These are phyloP conservation scores for Crocallis elinguaria DNA, from an alignment of 2,888 invertebrate species.

Conservation along the genomic window DNA sequence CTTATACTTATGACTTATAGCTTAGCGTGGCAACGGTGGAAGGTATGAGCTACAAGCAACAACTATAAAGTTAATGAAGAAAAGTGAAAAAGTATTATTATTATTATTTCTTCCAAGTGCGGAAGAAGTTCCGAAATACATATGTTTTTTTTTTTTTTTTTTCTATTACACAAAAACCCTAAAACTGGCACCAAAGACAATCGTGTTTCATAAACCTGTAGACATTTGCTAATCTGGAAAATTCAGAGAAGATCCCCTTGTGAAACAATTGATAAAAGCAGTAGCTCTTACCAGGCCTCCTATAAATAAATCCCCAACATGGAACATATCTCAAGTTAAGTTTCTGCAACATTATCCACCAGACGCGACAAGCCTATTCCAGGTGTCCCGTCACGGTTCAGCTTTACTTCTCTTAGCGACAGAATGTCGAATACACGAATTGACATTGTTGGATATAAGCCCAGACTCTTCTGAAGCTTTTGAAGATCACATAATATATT, in stretches of 20 bases:
- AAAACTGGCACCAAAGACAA: background rate
- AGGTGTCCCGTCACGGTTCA: background rate
- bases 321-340: too few species aligned
- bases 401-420: background rate
- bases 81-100: too few species aligned
- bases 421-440: background rate
- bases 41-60: background rate
- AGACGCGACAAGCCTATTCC: background rate
- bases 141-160: too few species aligned
- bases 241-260: too few species aligned
- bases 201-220: background rate
- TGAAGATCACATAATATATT: background rate
- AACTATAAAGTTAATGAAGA: background rate
- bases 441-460: background rate
- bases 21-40: background rate
- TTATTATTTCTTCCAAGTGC: too few species aligned
- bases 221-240: background rate
- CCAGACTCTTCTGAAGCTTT: background rate
- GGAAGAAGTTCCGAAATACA: too few species aligned
- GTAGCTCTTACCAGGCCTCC: too few species aligned
- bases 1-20: too few species aligned
- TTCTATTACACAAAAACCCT: too few species aligned
- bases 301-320: too few species aligned
- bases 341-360: too few species aligned
- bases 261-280: too few species aligned